Base-by-base conservation (phyloP, 2,888 invertebrate genomes). In the Hartigia nigra region DNA sequence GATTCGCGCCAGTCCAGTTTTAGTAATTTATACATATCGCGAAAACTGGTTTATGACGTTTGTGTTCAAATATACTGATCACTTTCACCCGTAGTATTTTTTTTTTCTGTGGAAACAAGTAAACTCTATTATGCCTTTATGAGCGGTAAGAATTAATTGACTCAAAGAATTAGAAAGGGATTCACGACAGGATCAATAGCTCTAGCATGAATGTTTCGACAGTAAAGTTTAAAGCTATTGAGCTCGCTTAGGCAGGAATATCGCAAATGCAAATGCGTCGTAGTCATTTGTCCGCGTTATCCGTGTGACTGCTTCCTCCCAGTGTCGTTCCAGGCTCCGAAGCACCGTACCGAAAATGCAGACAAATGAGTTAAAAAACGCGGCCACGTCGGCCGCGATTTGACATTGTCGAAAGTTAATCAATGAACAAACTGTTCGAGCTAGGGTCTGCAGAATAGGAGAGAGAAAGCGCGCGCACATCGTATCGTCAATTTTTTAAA, bases 371-470 rank as follows among this genome's bases (percentile, higher is more conserved):
- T 89, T 87, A 88, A 89, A 89, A 89, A 86, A 87, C 88, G 88
- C 87, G 86, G 88, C 83, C 76, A 78, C 80, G 88, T 89, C 87
- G 79, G 80, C 86, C 88, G 84, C 89, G 91, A 91, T 91, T 91
- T 90, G 91, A 91, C 91, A 90, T 91, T 91, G 91, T 91, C 91
- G 91, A 91, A 91, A 90, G 91, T 91, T 91, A 91, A 91, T 91
- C 91, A 90, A 91, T 91, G 91, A 87, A 88, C 88, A 78, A 86
- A 86, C 86, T 86, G 86, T 82, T 81, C 83, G 80, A 80, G 82
- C 82, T 23, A 23, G 55, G 55, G 55, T 55, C 55, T 23, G 55
- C 55, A 55, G 55, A 55, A 55, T 23, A 55, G 55, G 55, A 55
- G 23, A 55, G 55, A 55, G 55, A 55, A 12, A 55, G 70, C 14